These are phyloP conservation scores for Agraylea sexmaculata DNA, from an alignment of 1,140 invertebrate species.

Conservation along the genomic window DNA sequence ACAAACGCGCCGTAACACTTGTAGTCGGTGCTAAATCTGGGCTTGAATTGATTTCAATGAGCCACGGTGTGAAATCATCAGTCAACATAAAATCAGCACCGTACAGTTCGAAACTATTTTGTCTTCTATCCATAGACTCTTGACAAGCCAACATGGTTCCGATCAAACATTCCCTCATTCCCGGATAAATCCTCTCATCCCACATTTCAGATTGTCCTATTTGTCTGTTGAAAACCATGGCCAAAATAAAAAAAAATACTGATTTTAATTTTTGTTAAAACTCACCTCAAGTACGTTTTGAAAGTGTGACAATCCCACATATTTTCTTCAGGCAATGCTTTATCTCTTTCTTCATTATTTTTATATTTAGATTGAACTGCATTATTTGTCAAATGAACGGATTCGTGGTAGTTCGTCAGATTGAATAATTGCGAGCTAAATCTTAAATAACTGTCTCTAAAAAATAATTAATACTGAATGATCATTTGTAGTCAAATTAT, in stretches of 20 bases:
- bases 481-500: slow-evolving; percentile 12
- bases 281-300: slow-evolving; percentile 54
- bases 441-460: slow-evolving; percentile 75
- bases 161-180: slow-evolving; percentile 79
- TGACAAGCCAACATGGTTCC: slow-evolving; percentile 79
- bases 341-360: slow-evolving; percentile 61
- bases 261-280: too few relatives aligned
- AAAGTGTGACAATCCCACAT: slow-evolving; percentile 81
- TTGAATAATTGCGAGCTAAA: slow-evolving; percentile 89
- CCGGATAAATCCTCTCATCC: slow-evolving; percentile 75
- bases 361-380: slow-evolving; percentile 86
- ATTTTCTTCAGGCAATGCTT: slow-evolving; percentile 64
- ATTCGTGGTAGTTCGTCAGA: slow-evolving; percentile 82
- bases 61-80: slow-evolving; percentile 80
- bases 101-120: slow-evolving; percentile 85
- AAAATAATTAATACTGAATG: slow-evolving; percentile 20
- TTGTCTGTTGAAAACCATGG: too few relatives aligned
- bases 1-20: slow-evolving; percentile 75
- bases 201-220: slow-evolving; percentile 63
- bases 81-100: slow-evolving; percentile 89
- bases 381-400: slow-evolving; percentile 88
- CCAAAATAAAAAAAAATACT: too few relatives aligned
- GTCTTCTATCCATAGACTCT: slow-evolving; percentile 71
- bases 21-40: slow-evolving; percentile 83
- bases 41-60: slow-evolving; percentile 91